Conservation (phyloP, 64 coral and sea anemone species). For the Acropora yongei region DNA sequence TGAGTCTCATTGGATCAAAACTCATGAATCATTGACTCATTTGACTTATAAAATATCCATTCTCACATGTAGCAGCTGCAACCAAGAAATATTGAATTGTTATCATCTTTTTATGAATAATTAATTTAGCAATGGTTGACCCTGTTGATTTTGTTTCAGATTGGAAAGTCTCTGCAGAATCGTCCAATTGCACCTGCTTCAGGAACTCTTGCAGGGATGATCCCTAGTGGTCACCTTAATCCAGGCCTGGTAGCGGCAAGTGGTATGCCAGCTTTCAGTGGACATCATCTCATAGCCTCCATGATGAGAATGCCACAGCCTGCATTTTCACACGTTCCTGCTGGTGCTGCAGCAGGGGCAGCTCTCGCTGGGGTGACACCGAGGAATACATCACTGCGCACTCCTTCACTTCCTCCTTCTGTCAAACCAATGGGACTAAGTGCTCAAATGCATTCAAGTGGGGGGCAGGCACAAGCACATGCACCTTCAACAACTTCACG, state of each 20-base stretch:
- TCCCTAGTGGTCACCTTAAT: slow-evolving; percentile 23
- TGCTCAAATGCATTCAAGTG: slow-evolving; percentile 24
- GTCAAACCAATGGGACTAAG: slow-evolving; percentile 38
- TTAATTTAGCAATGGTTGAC: no score
- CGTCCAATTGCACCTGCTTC: slow-evolving; percentile 72
- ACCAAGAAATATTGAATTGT: no score
- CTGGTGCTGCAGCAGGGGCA: slow-evolving; percentile 55
- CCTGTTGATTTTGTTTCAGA: slow-evolving; percentile 20
- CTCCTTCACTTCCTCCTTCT: slow-evolving; percentile 32
- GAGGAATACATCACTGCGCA: slow-evolving; percentile 31
- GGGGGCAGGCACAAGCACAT: slow-evolving; percentile 30
- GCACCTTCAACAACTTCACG: slow-evolving; percentile 39
- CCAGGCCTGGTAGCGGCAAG: slow-evolving; percentile 38
- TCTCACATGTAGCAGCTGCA: no score
- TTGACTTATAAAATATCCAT: no score
- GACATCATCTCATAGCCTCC: slow-evolving; percentile 30
- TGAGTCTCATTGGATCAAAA: no score
- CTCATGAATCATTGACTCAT: no score
- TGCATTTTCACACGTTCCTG: slow-evolving; percentile 64
- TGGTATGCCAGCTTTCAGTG: slow-evolving; percentile 10
- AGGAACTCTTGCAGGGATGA: slow-evolving; percentile 45
- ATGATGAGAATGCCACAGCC: slow-evolving; percentile 43
- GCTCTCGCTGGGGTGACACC: slow-evolving; percentile 59
- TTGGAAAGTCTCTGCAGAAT: slow-evolving; percentile 58
- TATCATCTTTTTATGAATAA: no score